Percentiles rank a stretch among this genome's conserved stretches.
Conservation (phyloP, 2,888 invertebrate species). For the Plemyria rubiginata region DNA sequence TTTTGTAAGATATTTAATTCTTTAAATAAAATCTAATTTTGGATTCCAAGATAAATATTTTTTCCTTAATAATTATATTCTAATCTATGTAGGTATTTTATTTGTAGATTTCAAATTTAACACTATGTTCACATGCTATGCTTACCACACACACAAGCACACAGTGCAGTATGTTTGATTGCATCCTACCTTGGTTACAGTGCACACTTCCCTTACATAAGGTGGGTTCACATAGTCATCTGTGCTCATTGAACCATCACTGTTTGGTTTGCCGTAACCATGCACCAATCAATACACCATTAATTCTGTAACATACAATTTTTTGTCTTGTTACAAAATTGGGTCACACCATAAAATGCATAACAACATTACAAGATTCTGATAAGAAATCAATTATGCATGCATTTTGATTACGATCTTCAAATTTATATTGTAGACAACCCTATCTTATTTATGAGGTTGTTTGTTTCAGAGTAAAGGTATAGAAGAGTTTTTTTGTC, state of each 20-base stretch:
- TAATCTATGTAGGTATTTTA: constrained; percentile 1
- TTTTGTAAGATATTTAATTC: too few species aligned
- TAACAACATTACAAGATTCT: constrained; percentile 1
- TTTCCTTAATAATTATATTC: constrained; percentile 3
- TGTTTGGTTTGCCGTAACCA: constrained; percentile 24
- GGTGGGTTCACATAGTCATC: constrained; percentile 18
- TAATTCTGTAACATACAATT: constrained; percentile 14
- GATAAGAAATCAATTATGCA: constrained; percentile 9
- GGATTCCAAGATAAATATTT: constrained; percentile 18
- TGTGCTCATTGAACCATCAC: constrained; percentile 22
- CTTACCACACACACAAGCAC: constrained; percentile 18
- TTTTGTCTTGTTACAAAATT: constrained; percentile 22
- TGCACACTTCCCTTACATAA: constrained; percentile 4
- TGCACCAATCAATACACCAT: constrained; percentile 30
- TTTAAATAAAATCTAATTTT: constrained; percentile 6
- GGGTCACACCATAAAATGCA: constrained; percentile 16
- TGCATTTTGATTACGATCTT: not conserved
- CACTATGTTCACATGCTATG: constrained; percentile 21
- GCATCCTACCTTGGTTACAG: constrained; percentile 12
- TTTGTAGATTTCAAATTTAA: constrained; percentile 5
- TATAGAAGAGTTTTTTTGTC: too few species aligned
- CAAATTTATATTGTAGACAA: not conserved
- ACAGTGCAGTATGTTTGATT: constrained; percentile 6
- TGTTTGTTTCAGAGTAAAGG: too few species aligned
- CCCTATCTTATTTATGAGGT: not conserved